Evolutionary conservation across 1,140 invertebrate species (phyloP).

Genomic region (Vollenhovia emeryi): DNA sequence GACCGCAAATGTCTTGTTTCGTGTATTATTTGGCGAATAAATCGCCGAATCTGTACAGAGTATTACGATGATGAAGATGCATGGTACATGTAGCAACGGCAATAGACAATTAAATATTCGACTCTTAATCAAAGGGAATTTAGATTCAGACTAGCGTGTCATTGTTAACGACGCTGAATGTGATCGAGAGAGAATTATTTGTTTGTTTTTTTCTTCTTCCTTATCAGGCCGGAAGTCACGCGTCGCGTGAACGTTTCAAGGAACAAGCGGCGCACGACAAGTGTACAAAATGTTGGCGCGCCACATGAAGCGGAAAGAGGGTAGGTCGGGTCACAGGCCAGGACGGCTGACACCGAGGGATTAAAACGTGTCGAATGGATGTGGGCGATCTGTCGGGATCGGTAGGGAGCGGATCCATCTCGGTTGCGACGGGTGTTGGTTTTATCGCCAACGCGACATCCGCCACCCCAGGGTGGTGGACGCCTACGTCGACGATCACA

Average conservation of each 20-base stretch:
- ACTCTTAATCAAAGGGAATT: not conserved
- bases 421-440: slow-evolving; percentile 78
- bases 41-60: slow-evolving; percentile 2
- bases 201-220: not conserved
- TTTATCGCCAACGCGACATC: slow-evolving; percentile 72
- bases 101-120: not conserved
- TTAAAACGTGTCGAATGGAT: slow-evolving; percentile 82
- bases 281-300: slow-evolving; percentile 63
- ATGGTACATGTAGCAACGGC: not conserved
- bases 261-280: slow-evolving; percentile 35
- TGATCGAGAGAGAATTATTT: not conserved
- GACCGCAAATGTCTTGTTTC: slow-evolving; percentile 2
- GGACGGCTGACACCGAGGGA: slow-evolving; percentile 71
- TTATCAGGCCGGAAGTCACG: slow-evolving; percentile 20
- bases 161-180: not conserved
- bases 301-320: slow-evolving; percentile 66
- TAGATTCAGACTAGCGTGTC: too few relatives aligned
- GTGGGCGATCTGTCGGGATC: slow-evolving; percentile 79
- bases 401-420: slow-evolving; percentile 81
- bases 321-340: slow-evolving; percentile 62
- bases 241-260: slow-evolving; percentile 29
- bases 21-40: not conserved
- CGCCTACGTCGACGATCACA: slow-evolving; percentile 80
- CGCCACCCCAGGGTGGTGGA: slow-evolving; percentile 81
- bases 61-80: not conserved